These are phyloP conservation scores for Trachurus trachurus DNA, from an alignment of 2,797 vertebrate species.

Conservation along the genomic window DNA sequence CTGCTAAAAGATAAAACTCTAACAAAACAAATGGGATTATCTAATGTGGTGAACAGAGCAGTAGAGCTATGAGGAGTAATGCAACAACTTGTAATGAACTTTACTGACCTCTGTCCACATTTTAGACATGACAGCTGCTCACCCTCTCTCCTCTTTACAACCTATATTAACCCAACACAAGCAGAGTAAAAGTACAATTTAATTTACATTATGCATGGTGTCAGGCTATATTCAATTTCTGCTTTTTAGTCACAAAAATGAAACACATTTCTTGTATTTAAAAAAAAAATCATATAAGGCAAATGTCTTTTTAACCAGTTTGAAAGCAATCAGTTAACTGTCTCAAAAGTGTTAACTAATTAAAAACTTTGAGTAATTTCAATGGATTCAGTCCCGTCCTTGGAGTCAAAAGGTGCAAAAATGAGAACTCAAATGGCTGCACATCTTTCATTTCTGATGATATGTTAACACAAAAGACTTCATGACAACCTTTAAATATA, in stretches of 20 bases:
- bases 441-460: neutral
- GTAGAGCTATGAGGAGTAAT: neutral
- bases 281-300: neutral
- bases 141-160: neutral
- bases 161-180: neutral
- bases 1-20: neutral
- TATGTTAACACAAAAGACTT: neutral
- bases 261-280: too few species aligned
- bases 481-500: conserved; percentile 19
- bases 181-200: neutral
- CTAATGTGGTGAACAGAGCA: conserved; percentile 3
- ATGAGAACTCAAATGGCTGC: neutral
- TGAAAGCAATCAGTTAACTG: too few species aligned
- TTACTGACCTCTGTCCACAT: neutral
- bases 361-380: neutral
- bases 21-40: conserved; percentile 1
- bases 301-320: neutral
- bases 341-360: neutral
- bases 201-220: neutral
- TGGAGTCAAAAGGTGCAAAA: neutral
- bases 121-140: neutral
- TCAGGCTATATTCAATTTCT: neutral
- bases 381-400: conserved; percentile 2
- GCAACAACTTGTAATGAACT: neutral
- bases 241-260: neutral